These are phyloP conservation scores for Pedetes capensis DNA, from an alignment of 2,113 vertebrate species.

Conservation along the genomic window DNA sequence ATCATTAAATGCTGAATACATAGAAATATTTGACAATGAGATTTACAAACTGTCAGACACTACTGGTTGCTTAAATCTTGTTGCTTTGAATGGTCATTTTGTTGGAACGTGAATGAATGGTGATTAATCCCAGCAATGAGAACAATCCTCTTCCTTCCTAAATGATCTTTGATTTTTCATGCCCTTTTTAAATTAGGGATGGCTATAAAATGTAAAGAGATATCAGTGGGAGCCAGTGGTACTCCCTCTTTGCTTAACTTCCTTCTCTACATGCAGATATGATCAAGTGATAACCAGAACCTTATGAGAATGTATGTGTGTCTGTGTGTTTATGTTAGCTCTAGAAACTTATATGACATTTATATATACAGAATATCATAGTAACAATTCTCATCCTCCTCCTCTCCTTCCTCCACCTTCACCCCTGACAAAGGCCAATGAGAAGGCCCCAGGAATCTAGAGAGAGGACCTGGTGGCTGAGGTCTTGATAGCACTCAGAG, in stretches of 20 bases:
- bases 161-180: background rate
- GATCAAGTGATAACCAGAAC: background rate
- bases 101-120: background rate
- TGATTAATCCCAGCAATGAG: background rate
- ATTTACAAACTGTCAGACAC: background rate
- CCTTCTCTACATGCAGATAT: background rate
- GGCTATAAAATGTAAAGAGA: background rate
- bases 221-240: accelerated
- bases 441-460: too few relatives aligned
- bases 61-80: background rate
- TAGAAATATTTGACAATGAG: background rate
- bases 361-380: too few relatives aligned
- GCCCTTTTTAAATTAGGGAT: background rate
- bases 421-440: too few relatives aligned
- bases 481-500: too few relatives aligned
- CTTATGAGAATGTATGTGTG: background rate
- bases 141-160: background rate
- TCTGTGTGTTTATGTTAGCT: background rate
- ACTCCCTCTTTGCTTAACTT: background rate
- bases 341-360: background rate
- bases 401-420: too few relatives aligned
- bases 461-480: too few relatives aligned
- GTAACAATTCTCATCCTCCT: too few relatives aligned
- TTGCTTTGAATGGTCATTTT: background rate
- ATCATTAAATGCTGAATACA: background rate